Evolutionary conservation across 2,797 vertebrate genomes (phyloP), one percentile per base, ranked within the genome.

Genomic region (Microcaecilia unicolor): DNA sequence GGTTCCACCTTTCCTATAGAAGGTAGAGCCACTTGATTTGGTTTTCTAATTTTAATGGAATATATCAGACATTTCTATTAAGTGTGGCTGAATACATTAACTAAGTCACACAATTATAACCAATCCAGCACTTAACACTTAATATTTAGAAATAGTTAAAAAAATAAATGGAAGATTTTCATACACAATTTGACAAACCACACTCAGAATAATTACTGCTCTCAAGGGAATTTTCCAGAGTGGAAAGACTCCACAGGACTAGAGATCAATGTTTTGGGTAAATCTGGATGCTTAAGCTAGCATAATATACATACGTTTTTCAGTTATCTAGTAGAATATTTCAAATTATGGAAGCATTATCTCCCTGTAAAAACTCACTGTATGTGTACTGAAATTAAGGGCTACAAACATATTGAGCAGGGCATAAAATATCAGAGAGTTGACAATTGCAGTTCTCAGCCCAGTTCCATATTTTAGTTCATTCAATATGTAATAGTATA

Each of bases 51-150:
- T 54, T 51, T 44, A 34, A 73, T 60, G 56, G 64, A 69, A 53
- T 72, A 64, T 48, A 65, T 68, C 51, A 38, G 55, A 70, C 61
- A 50, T 66, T 72, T 72, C 59, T 72, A 70, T 63, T 64, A 61
- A 67, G 61, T 67, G 71, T 45, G 41, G 72, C 47, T 39, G 52
- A 39, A 60, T 61, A 54, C 51, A 37, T 55, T 47, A 48, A 65
- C 53, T 59, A 68, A 55, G 82, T 84, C 75, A 71, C 73, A 52
- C 81, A 83, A 73, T 67, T 62, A 46, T 78, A 81, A 62, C 64
- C 47, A n/a, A 17, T 76, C 71, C 59, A 76, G 68, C 65, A 63
- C 72, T 75, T 74, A 57, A 34, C n/a, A n/a, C n/a, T 32, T n/a
- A 49, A 59, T 75, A 73, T 67, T 69, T 66, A 34, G 67, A 66